Evolutionary conservation across 1,140 invertebrate genomes (phyloP).

Genomic region (Lepidostoma basale): DNA sequence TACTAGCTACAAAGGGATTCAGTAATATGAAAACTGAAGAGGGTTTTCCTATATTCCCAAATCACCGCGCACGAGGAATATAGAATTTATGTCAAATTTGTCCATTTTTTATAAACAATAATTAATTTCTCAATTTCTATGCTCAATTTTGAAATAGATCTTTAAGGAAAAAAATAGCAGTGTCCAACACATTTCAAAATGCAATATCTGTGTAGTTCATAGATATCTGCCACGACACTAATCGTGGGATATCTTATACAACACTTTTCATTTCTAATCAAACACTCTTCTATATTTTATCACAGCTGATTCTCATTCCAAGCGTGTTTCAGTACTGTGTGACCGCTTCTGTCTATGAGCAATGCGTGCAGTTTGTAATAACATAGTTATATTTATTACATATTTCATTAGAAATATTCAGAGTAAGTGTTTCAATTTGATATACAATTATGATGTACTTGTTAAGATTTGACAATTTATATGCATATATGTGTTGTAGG

Average conservation of each 20-base stretch:
- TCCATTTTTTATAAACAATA: conserved; percentile 21
- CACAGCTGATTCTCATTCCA: conserved; percentile 19
- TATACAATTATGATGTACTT: conserved; percentile 30
- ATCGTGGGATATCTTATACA: no score
- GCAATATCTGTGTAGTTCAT: neutral
- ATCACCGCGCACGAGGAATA: no score
- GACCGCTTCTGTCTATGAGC: neutral
- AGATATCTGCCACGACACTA: neutral
- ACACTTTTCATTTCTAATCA: no score
- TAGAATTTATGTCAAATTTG: conserved; percentile 12
- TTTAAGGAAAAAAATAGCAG: neutral
- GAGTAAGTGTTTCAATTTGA: conserved; percentile 27
- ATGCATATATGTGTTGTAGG: conserved; percentile 31
- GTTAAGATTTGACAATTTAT: conserved; percentile 38
- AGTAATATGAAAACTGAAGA: neutral
- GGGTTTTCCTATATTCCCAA: no score
- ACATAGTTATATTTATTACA: conserved; percentile 9
- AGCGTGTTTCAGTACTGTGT: neutral
- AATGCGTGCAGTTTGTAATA: conserved; percentile 19
- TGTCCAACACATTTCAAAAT: neutral
- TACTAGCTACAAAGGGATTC: neutral
- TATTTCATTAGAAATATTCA: conserved; percentile 17
- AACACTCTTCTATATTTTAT: neutral
- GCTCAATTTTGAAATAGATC: conserved; percentile 37
- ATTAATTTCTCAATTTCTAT: conserved; percentile 25